phyloP scores from a whole-genome alignment of 2,113 vertebrate genomes.

The Physeter macrocephalus region DNA sequence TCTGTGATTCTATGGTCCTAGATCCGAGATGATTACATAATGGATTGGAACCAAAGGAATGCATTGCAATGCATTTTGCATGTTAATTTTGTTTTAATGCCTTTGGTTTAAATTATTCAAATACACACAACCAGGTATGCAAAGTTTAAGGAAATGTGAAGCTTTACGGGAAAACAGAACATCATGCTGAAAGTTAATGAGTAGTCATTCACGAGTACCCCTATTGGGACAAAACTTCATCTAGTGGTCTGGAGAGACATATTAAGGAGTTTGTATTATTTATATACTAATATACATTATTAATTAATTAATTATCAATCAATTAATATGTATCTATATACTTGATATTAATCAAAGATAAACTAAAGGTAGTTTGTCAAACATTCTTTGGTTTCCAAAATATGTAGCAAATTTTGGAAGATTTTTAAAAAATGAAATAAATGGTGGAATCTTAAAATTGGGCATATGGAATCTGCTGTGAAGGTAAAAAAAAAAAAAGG shows the following conservation, averaged over 20 bases:
- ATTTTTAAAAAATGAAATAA: background rate
- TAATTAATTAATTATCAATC: background rate
- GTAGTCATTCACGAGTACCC: background rate
- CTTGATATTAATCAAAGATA: background rate
- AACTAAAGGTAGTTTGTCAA: background rate
- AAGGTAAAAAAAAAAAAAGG: background rate
- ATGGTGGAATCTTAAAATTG: background rate
- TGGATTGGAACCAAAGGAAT: background rate
- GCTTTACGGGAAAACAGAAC: background rate
- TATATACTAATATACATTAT: background rate
- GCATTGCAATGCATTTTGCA: constrained; percentile 36
- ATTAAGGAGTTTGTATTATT: background rate
- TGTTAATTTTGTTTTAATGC: constrained; percentile 36
- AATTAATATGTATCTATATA: background rate
- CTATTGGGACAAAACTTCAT: background rate
- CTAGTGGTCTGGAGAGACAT: background rate
- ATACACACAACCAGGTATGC: background rate
- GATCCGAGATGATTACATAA: background rate
- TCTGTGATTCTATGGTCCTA: background rate
- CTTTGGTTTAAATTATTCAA: constrained; percentile 1
- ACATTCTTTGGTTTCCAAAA: background rate
- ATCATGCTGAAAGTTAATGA: background rate
- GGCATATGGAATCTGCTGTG: background rate
- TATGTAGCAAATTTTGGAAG: background rate
- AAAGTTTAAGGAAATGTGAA: constrained; percentile 38